Evolutionary conservation across 1,140 invertebrate species (phyloP).

Genomic region (Lordiphosa stackelbergi): DNA sequence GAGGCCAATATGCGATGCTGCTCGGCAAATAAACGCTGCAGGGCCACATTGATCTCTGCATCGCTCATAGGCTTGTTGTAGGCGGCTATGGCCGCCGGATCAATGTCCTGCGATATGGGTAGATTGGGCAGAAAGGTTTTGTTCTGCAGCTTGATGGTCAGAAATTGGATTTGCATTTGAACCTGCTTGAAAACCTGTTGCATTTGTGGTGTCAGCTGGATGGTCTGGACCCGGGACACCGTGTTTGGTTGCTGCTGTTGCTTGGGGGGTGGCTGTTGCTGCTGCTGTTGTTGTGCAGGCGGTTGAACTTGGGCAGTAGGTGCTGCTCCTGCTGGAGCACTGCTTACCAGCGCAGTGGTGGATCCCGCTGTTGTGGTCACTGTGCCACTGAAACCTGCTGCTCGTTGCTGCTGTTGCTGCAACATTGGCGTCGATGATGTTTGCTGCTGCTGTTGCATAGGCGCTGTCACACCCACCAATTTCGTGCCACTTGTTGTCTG

Average conservation of each 20-base stretch:
- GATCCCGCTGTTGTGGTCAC: slow-evolving; percentile 25
- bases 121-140: slow-evolving; percentile 57
- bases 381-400: slow-evolving; percentile 38
- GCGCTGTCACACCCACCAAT: slow-evolving; percentile 77
- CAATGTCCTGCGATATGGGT: slow-evolving; percentile 59
- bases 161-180: slow-evolving; percentile 80
- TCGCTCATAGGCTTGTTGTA: slow-evolving; percentile 76
- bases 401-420: slow-evolving; percentile 36
- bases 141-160: slow-evolving; percentile 78
- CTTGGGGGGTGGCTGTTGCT: slow-evolving; percentile 18
- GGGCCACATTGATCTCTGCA: slow-evolving; percentile 76
- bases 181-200: slow-evolving; percentile 81
- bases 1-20: slow-evolving; percentile 82
- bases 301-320: slow-evolving; percentile 54
- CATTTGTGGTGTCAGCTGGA: slow-evolving; percentile 81
- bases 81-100: slow-evolving; percentile 56
- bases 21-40: slow-evolving; percentile 80
- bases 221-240: slow-evolving; percentile 80
- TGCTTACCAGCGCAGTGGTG: slow-evolving; percentile 27
- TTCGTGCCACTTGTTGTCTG: slow-evolving; percentile 77
- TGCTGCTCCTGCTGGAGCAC: slow-evolving; percentile 78
- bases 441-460: slow-evolving; percentile 71
- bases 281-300: slow-evolving; percentile 19
- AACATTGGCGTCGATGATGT: slow-evolving; percentile 41
- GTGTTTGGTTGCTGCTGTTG: slow-evolving; percentile 52